These are phyloP conservation scores for Leuctra nigra DNA, from an alignment of 2,888 invertebrate species.

Conservation along the genomic window DNA sequence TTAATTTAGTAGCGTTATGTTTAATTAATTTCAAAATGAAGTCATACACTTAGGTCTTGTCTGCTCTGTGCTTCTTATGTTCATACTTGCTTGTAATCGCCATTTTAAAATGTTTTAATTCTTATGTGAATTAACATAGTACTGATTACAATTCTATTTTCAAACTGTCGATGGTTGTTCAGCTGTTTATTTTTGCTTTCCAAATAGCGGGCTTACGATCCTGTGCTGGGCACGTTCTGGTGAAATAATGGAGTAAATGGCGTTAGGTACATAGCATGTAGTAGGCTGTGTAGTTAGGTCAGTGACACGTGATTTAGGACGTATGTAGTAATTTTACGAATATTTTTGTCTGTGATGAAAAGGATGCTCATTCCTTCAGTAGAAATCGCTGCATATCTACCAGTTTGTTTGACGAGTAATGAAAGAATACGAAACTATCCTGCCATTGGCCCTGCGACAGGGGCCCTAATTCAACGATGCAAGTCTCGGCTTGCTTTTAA, in stretches of 20 bases:
- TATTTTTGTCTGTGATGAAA: slow-evolving; percentile 31
- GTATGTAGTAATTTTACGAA: slow-evolving; percentile 20
- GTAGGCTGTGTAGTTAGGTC: slow-evolving; percentile 2
- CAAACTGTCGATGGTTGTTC: too few species aligned
- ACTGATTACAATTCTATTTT: too few species aligned
- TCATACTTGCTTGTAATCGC: too few species aligned
- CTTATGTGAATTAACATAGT: too few species aligned
- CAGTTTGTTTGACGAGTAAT: neutral
- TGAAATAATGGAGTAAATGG: neutral
- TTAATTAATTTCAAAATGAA: too few species aligned
- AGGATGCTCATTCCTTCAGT: slow-evolving; percentile 30
- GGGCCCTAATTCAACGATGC: slow-evolving; percentile 9
- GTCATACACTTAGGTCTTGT: too few species aligned
- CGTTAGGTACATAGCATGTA: neutral
- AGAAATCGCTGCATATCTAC: slow-evolving; percentile 21
- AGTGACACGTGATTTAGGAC: neutral
- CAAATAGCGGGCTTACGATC: too few species aligned
- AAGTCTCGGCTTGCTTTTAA: slow-evolving; percentile 23
- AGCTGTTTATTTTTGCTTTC: too few species aligned
- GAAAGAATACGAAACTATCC: slow-evolving; percentile 20
- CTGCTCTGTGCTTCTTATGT: too few species aligned
- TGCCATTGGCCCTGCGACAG: slow-evolving; percentile 28
- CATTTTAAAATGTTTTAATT: too few species aligned
- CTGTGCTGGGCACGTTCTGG: too few species aligned
- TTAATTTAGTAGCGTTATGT: too few species aligned